Conservation (phyloP, 2,797 vertebrate species). For the Schizopygopsis pylzovi region DNA sequence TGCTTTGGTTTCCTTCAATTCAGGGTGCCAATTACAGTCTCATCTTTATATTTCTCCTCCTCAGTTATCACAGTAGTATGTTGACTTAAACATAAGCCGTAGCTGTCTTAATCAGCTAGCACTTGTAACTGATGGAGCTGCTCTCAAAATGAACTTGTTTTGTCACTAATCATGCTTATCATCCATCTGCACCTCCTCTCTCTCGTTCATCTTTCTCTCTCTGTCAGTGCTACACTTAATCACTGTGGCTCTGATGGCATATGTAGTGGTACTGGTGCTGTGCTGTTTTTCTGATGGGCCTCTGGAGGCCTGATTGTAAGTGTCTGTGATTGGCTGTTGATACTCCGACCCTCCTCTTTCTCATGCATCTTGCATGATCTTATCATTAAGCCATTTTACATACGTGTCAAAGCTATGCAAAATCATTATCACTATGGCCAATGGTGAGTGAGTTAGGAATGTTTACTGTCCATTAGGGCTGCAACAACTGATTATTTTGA, state of each 20-base stretch:
- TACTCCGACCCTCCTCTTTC: constrained; percentile 1
- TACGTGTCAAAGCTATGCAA: background rate
- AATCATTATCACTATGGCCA: background rate
- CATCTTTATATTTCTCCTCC: background rate
- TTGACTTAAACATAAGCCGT: constrained; percentile 10
- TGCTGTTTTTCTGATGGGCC: constrained; percentile 30
- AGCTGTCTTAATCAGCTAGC: constrained; percentile 19
- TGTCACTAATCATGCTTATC: constrained; percentile 18
- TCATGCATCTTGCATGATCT: constrained; percentile 27
- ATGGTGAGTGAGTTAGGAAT: background rate
- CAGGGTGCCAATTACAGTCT: background rate
- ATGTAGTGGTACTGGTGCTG: background rate
- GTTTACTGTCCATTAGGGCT: background rate
- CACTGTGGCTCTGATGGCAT: constrained; percentile 5
- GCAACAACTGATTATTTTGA: background rate
- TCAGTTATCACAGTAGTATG: background rate
- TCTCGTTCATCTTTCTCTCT: constrained; percentile 7
- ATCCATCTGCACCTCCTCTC: background rate
- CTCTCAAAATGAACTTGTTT: constrained; percentile 17
- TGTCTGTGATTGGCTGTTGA: constrained; percentile 14
- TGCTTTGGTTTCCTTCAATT: constrained; percentile 6
- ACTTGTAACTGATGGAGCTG: constrained; percentile 18
- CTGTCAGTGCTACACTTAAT: background rate
- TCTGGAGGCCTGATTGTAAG: constrained; percentile 27
- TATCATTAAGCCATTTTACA: background rate